These are phyloP conservation scores for Pseudopleuronectes americanus DNA, from an alignment of 2,797 vertebrate species.

Conservation along the genomic window DNA sequence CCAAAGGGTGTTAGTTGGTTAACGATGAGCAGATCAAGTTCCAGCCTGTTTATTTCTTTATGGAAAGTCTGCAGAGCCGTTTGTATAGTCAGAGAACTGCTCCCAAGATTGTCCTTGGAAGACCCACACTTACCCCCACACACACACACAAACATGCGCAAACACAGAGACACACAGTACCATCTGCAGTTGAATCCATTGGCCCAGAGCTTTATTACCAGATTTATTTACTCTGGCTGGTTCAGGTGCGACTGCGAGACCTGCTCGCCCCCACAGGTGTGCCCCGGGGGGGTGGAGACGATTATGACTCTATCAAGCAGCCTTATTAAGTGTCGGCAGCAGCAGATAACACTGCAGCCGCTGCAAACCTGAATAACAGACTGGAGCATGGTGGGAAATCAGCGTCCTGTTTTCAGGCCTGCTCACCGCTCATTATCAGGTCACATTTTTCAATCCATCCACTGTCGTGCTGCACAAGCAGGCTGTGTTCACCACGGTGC, in stretches of 20 bases:
- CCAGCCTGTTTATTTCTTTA: background rate
- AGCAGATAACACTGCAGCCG: background rate
- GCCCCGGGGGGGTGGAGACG: background rate
- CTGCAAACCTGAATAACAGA: no score
- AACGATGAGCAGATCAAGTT: background rate
- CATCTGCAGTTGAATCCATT: slow-evolving; percentile 17
- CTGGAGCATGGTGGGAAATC: background rate
- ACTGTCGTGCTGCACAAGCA: background rate
- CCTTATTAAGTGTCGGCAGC: background rate
- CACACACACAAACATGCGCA: background rate
- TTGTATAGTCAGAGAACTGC: background rate
- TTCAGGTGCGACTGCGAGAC: slow-evolving; percentile 39
- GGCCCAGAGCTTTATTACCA: slow-evolving; percentile 37
- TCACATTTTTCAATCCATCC: background rate
- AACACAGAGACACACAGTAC: background rate
- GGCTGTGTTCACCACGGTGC: background rate
- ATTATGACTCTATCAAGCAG: background rate
- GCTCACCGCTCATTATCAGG: background rate
- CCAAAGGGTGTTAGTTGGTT: no score
- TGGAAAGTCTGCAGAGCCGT: background rate
- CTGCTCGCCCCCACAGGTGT: slow-evolving; percentile 38
- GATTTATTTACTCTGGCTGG: slow-evolving; percentile 55
- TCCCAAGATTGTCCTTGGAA: slow-evolving; percentile 3
- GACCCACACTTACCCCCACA: slow-evolving; percentile 36
- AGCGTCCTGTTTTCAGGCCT: no score